phyloP scores from a whole-genome alignment of 2,888 invertebrate species.

The Synergus umbraculus region DNA sequence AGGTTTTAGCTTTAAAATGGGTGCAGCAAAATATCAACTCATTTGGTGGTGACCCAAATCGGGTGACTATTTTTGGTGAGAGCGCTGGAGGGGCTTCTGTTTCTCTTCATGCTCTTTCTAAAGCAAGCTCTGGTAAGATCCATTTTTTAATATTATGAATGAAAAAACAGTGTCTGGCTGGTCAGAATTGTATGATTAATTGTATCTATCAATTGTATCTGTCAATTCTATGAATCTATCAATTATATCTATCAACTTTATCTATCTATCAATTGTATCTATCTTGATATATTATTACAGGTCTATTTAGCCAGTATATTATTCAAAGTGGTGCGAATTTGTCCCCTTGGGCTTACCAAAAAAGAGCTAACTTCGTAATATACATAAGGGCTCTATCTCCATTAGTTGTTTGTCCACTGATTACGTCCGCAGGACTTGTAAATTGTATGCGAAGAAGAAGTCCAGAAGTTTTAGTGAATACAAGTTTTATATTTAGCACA shows the following conservation, averaged over 20 bases:
- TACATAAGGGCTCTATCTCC: neutral
- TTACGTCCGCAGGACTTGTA: neutral
- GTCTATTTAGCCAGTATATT: neutral
- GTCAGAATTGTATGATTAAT: too few species aligned
- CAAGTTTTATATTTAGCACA: neutral
- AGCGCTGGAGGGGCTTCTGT: constrained; percentile 51
- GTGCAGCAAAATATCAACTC: constrained; percentile 44
- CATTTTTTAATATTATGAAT: neutral
- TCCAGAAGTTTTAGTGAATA: neutral
- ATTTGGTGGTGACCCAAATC: constrained; percentile 50
- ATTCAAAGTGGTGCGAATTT: neutral
- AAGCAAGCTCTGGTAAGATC: constrained; percentile 8
- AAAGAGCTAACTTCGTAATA: neutral
- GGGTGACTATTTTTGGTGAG: constrained; percentile 50
- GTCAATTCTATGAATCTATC: too few species aligned
- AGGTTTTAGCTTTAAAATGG: constrained; percentile 49
- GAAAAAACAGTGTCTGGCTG: too few species aligned
- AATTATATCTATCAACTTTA: too few species aligned
- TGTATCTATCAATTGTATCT: too few species aligned
- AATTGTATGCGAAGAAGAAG: neutral
- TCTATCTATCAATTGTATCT: too few species aligned
- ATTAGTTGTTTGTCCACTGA: neutral
- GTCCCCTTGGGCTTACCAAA: neutral
- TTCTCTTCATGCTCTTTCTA: constrained; percentile 45
- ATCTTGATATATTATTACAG: neutral